Evolutionary conservation across 1,140 invertebrate species (phyloP), one percentile per base, ranked within the genome.

Genomic region (Drosophila navojoa): DNA sequence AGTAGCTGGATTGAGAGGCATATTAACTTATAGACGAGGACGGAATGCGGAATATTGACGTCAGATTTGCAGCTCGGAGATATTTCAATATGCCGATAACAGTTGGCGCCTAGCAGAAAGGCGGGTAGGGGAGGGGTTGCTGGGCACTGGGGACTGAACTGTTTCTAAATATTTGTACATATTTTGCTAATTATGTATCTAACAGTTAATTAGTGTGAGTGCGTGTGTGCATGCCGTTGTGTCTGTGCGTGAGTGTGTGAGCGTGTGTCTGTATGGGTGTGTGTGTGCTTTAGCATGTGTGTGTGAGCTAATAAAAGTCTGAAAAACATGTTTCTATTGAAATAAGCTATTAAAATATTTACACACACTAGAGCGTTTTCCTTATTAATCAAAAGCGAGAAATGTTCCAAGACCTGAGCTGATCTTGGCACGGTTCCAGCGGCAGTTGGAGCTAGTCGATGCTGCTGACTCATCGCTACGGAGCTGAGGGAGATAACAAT

Each of bases 241-340:
- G 53, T 13, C 5, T 15, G 40, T 42, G 40, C 13, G 55, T 45
- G 58, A 62, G 40, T 68, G 72, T 69, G 70, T 53, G 52, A 16
- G 55, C 57, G 50, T 35, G 38, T 13, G 54, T 25, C 38, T 62
- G 76, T 60, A 54, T 61, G 45, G 49, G 27, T 25, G 45, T 53
- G 27, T 25, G 22, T 45, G 49, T 42, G 27, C 27, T 29, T 29
- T 29, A 6, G 29, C 71, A 61, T 53, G 54, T 50, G 50, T 60
- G 68, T 55, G 61, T 59, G 57, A 53, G 53, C 27, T 86, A 84
- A 89, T 71, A 84, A 84, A 89, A 89, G 85, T 89, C 84, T 89
- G 84, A 89, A 89, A 89, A 89, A 89, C 85, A 89, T 89, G 84
- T 89, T 78, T 89, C 73, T 89, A 84, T 84, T 89, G 84, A 89